Base-by-base conservation (phyloP, 2,113 vertebrate species). In the Barbus barbus region DNA sequence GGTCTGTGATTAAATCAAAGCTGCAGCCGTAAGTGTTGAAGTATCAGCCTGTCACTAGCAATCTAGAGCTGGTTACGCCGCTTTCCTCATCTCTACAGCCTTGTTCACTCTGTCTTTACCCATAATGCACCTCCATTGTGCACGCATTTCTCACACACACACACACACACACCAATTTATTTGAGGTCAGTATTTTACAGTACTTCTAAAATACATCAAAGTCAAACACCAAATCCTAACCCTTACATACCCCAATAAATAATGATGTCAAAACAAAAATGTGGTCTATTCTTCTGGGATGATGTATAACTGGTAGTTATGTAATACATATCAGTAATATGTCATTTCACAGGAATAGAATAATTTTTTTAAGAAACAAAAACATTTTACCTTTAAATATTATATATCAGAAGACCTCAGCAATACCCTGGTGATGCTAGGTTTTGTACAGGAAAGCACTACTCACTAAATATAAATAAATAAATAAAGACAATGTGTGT, bases 11-110 rank as follows among this genome's bases (percentile, higher is more conserved):
- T 97, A 96, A 97, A 97, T 97, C 96, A 96, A 96, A 97, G 96
- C 95, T 96, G 96, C 96, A 96, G 95, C 96, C 96, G 94, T 96
- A 96, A 97, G 95, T 96, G 95, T 96, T 96, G 95, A 96, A 97
- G 95, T 96, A 96, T 96, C 96, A 95, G 95, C 95, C 96, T 97
- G 96, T 97, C 96, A 97, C 95, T 96, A 96, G 96, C 96, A 97
- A 97, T 97, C 96, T 96, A 94, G 93, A 90, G 95, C 94, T 94
- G 96, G 94, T 38, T 71, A 76, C 56, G 56, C 58, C 20, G 24
- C 51, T 67, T 75, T 67, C 33, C 78, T 26, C 56, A 73, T 79
- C n/a, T 79, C 69, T 84, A 82, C 83, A 82, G 44, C 67, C 65
- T 75, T 41, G 84, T 58, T 81, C 72, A 22, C 83, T 82, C 51